Conservation (phyloP, 1,140 invertebrate genomes). For the Scaptodrosophila lebanonensis region DNA sequence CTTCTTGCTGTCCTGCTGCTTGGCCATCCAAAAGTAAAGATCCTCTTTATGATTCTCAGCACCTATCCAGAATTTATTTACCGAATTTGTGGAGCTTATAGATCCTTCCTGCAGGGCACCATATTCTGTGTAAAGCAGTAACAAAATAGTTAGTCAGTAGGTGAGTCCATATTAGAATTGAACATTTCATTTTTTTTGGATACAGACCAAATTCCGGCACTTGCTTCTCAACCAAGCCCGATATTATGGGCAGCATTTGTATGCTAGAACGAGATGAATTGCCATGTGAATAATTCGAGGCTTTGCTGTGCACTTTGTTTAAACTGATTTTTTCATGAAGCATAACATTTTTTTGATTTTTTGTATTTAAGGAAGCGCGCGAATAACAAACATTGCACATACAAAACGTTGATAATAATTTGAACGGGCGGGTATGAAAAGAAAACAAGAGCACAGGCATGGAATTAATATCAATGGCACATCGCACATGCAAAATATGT, state of each 20-base stretch:
- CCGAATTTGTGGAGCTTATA: conserved; percentile 78
- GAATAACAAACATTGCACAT: no score
- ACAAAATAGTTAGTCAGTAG: neutral
- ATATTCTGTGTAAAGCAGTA: conserved; percentile 79
- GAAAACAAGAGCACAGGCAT: conserved; percentile 38
- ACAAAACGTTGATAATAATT: neutral
- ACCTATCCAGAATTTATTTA: conserved; percentile 78
- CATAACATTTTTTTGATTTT: conserved; percentile 9
- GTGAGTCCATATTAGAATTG: neutral
- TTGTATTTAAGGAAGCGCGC: neutral
- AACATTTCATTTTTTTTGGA: neutral
- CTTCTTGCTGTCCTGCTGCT: conserved; percentile 86
- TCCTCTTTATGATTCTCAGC: conserved; percentile 83
- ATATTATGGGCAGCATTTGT: conserved; percentile 77
- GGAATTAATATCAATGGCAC: conserved; percentile 14
- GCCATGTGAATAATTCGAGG: conserved; percentile 74
- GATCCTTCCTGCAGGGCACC: conserved; percentile 85
- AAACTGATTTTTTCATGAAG: conserved; percentile 30
- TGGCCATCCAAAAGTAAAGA: conserved; percentile 96
- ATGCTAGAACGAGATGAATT: conserved; percentile 77
- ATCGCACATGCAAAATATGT: conserved; percentile 24
- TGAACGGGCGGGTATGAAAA: conserved; percentile 9
- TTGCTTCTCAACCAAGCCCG: conserved; percentile 74
- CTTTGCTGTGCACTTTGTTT: conserved; percentile 65
- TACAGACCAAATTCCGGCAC: conserved; percentile 66